Base-by-base conservation (phyloP, 2,888 invertebrate genomes). In the Euplexia lucipara region DNA sequence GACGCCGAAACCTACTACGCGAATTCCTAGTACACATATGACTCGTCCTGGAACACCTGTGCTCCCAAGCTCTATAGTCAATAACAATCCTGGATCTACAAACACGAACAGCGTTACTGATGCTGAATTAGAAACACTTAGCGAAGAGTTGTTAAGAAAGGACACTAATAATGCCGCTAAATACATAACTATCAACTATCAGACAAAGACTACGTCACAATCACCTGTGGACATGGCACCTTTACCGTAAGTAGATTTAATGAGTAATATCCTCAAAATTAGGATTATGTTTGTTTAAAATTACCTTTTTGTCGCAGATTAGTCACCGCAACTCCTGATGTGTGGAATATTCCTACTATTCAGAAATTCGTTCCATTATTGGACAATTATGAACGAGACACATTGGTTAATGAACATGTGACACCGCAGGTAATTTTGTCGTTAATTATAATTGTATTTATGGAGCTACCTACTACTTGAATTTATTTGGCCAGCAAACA, bases 301-400 rank as follows among this genome's bases (percentile, higher is more conserved):
- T 62, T 53, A 68, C 61, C 32, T 71, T 76, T 81, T 53, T 60
- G 51, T 91, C 89, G 39, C 90, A 98, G 98, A 67, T 95, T 98
- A 65, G 89, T 98, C 42, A 95, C 95, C 16, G 95, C 98, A 22
- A 95, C 96, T 70, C 84, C 96, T 10, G 96, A 96, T 75, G 97
- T 95, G 20, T 96, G 96, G 89, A 95, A 96, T 86, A 97, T 97
- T 74, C 95, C 97, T 6, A 98, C 98, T 2, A 96, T 98, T 68
- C 96, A 97, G 75, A 97, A 97, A 83, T 96, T 99, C 78, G 88
- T 96, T 47, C 93, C 96, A 34, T 96, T 99, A 45, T 96, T 97
- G 88, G 98, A 99, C 88, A 99, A 99, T 90, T 99, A 99, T 88
- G 97, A 98, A 84, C 93, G 97, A 65, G 96, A 97, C 78, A 96